Evolutionary conservation across 2,113 vertebrate genomes (phyloP).

Genomic region (Jaculus jaculus): DNA sequence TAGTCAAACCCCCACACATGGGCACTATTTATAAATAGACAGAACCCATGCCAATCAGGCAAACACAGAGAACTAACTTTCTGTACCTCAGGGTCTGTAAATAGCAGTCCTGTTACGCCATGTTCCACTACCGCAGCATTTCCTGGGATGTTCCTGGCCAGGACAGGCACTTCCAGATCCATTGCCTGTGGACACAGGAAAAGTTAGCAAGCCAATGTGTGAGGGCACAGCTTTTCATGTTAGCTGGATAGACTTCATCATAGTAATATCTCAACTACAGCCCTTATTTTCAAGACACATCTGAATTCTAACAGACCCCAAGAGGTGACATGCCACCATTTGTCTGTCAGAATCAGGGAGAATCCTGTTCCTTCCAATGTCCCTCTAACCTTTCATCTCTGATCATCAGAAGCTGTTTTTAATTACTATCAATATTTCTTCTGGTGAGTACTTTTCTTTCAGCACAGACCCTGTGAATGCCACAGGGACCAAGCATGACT

Average conservation of each 20-base stretch:
- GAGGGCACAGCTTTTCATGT: not conserved
- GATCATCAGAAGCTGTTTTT: accelerated
- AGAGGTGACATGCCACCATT: too few relatives aligned
- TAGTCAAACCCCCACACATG: too few relatives aligned
- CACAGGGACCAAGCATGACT: too few relatives aligned
- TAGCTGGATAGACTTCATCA: not conserved
- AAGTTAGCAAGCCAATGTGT: not conserved
- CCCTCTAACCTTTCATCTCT: not conserved
- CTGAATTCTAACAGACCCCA: not conserved
- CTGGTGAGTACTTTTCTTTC: not conserved
- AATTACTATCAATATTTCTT: not conserved
- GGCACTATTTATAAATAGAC: accelerated
- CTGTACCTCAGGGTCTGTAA: constrained; percentile 2
- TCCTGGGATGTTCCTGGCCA: constrained; percentile 42
- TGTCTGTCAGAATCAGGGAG: not conserved
- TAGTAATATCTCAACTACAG: accelerated
- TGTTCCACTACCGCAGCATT: constrained; percentile 30
- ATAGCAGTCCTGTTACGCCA: not conserved
- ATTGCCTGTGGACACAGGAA: not conserved
- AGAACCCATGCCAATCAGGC: accelerated
- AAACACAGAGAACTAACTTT: too few relatives aligned
- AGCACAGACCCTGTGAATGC: not conserved
- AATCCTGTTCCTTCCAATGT: not conserved
- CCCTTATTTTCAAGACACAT: not conserved
- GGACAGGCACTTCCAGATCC: constrained; percentile 22